Evolutionary conservation across 2,797 vertebrate genomes (phyloP), one percentile per base, ranked within the genome.

Genomic region (Lateolabrax maculatus): DNA sequence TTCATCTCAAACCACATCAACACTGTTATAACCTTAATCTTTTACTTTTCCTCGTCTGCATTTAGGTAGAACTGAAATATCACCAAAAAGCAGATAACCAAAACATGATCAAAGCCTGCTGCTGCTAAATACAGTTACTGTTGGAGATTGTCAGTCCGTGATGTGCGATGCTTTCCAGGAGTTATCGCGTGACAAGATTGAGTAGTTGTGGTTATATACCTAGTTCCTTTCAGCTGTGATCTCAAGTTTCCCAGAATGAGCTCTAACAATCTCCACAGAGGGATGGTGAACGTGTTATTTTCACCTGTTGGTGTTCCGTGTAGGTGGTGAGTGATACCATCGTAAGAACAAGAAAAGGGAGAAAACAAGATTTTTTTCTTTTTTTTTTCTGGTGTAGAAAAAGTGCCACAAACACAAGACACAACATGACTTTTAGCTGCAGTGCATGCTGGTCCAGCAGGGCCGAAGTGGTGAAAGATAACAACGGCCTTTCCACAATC

Each of bases 241-340:
- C 60, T 80, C 63, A 78, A 25, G 10, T 84, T 90, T 92, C 84
- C 81, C 71, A 77, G 81, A 90, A 84, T 71, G 49, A 71, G 12
- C 78, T 57, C 9, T 5, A 63, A 56, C 74, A 21, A 51, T 69
- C 77, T n/a, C 55, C 81, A 64, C 72, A 75, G 23, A 72, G 18
- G 19, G 7, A n/a, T 19, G 25, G 62, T 29, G 27, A 79, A 74
- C 8, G 12, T 39, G 68, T 62, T 75, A 63, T 67, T 79, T 85
- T 85, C 77, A 84, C 63, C 80, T 75, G 66, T 3, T 23, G 13
- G 29, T 75, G 77, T 89, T 89, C 82, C 74, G n/a, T 18, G 86
- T 87, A 62, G 92, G 89, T 36, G 86, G 80, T 3, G 51, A 74
- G 51, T 1, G 77, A 86, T 78, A 78, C 64, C 21, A 55, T 61